These are phyloP conservation scores for Oncorhynchus gorbuscha DNA, from an alignment of 2,113 vertebrate species.

Conservation along the genomic window DNA sequence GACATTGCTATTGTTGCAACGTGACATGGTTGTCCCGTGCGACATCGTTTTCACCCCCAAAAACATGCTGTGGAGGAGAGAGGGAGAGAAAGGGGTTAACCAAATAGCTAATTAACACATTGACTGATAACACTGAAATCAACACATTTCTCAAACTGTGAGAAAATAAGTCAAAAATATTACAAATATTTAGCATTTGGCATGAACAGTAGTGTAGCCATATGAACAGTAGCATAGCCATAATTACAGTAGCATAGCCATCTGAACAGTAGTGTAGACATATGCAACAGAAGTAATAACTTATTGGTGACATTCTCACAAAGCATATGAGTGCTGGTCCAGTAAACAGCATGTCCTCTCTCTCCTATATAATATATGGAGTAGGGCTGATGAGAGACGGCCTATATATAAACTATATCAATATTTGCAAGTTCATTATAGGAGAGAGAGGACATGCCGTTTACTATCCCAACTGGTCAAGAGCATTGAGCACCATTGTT, in stretches of 20 bases:
- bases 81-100: constrained; percentile 22
- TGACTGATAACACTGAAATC: neutral
- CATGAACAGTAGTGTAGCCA: neutral
- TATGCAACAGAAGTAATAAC: neutral
- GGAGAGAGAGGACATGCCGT: constrained; percentile 37
- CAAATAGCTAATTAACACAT: neutral
- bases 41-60: constrained; percentile 61
- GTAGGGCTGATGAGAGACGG: constrained; percentile 64
- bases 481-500: constrained; percentile 27
- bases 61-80: constrained; percentile 55
- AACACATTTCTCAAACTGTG: neutral
- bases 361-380: constrained; percentile 57
- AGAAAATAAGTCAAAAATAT: neutral
- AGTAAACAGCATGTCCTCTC: constrained; percentile 41
- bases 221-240: neutral
- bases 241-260: constrained; percentile 32
- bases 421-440: constrained; percentile 53
- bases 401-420: constrained; percentile 66
- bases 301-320: constrained; percentile 41
- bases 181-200: neutral
- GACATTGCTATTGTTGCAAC: constrained; percentile 82
- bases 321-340: constrained; percentile 62
- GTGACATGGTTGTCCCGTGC: constrained; percentile 74
- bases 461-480: constrained; percentile 56
- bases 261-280: constrained; percentile 52